A percentile compares a stretch with the other conserved stretches of the same genome.
phyloP scores from a whole-genome alignment of 2,888 invertebrate genomes.

The Crocallis elinguaria region DNA sequence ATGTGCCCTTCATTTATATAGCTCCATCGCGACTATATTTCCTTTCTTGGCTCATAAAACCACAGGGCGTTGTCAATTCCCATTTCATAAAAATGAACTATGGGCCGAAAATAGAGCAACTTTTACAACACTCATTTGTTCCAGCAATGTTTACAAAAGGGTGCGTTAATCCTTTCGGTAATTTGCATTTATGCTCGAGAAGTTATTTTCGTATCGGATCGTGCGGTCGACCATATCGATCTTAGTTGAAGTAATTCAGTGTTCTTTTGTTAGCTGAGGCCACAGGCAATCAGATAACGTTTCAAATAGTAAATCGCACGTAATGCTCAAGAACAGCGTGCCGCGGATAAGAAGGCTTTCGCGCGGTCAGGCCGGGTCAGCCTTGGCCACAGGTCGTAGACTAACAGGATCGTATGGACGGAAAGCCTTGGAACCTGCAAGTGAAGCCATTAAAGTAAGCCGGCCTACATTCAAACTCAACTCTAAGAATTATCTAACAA shows the following conservation, averaged over 20 bases:
- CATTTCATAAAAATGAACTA: no score
- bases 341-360: conserved; percentile 50
- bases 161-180: conserved; percentile 8
- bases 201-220: conserved; percentile 42
- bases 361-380: conserved; percentile 41
- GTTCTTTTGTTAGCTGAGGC: conserved; percentile 68
- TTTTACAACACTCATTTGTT: conserved; percentile 7
- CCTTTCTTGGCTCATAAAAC: no score
- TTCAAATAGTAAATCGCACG: conserved; percentile 75
- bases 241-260: conserved; percentile 61
- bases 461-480: no score
- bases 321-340: conserved; percentile 70
- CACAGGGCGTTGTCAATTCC: no score
- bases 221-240: conserved; percentile 64
- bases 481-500: no score
- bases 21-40: no score
- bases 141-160: conserved; percentile 2
- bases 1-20: no score
- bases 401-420: no score
- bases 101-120: conserved; percentile 3
- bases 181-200: conserved; percentile 33
- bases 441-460: no score
- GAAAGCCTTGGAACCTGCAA: no score
- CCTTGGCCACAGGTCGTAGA: conserved; percentile 77
- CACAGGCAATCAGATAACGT: conserved; percentile 76